Evolutionary conservation across 2,113 vertebrate genomes (phyloP).

Genomic region (Datnioides undecimradiatus): DNA sequence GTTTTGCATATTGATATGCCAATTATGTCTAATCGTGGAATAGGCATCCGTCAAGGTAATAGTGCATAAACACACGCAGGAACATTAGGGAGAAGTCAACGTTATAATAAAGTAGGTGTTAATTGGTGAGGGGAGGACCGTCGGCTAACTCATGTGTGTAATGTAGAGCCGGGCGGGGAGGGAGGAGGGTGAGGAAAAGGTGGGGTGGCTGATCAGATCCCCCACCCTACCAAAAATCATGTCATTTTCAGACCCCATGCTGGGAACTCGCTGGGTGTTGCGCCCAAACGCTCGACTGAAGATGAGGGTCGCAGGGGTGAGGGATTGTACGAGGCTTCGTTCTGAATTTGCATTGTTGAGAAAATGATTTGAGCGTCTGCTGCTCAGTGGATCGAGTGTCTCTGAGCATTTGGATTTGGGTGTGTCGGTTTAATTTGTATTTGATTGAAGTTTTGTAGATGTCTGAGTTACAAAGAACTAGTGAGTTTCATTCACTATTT

Average conservation of each 20-base stretch:
- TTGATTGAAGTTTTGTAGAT: too few species aligned
- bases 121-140: constrained; percentile 95
- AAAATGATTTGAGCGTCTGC: neutral
- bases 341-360: neutral
- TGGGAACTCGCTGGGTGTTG: constrained; percentile 14
- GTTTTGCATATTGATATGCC: constrained; percentile 99
- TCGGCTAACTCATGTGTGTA: constrained; percentile 94
- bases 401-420: too few species aligned
- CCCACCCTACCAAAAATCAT: constrained; percentile 1
- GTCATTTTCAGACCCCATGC: constrained; percentile 32
- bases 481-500: too few species aligned
- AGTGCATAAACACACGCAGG: constrained; percentile 97
- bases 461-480: too few species aligned
- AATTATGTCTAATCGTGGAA: constrained; percentile 98
- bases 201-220: constrained; percentile 71
- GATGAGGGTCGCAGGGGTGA: neutral
- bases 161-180: constrained; percentile 88
- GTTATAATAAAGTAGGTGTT: constrained; percentile 96
- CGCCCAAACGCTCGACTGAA: neutral
- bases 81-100: constrained; percentile 93
- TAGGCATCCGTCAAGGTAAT: constrained; percentile 99
- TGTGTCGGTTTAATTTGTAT: too few species aligned
- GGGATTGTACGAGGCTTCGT: neutral
- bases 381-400: neutral
- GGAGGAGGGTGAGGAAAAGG: neutral